Percentiles rank a stretch among this genome's conserved stretches.
These are phyloP conservation scores for Muraenolepis orangiensis DNA, from an alignment of 2,797 vertebrate species.

Conservation along the genomic window DNA sequence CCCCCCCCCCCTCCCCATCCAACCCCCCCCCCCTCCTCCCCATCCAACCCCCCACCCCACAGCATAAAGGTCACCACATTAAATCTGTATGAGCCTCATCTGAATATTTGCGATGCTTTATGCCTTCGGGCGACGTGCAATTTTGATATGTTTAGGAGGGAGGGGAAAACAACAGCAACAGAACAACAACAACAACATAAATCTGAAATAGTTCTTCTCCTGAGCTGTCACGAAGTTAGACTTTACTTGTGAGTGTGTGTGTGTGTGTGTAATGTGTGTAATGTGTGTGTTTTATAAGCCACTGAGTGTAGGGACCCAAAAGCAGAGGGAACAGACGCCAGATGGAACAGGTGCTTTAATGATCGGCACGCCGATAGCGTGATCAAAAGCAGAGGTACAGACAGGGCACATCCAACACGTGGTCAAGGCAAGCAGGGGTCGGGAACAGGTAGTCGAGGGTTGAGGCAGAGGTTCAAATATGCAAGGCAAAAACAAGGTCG, in stretches of 20 bases:
- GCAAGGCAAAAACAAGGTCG: no score
- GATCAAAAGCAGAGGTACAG: no score
- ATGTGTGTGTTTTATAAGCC: no score
- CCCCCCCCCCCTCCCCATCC: no score
- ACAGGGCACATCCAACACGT: no score
- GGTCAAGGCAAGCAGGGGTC: no score
- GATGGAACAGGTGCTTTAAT: no score
- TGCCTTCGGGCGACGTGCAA: neutral
- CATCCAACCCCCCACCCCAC: neutral
- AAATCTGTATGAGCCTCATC: neutral
- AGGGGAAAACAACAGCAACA: neutral
- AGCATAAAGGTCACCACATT: neutral
- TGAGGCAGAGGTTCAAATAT: no score
- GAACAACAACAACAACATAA: neutral
- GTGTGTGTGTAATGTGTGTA: neutral
- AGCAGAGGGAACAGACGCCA: no score
- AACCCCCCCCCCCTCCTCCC: neutral
- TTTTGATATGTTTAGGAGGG: neutral
- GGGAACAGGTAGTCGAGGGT: no score
- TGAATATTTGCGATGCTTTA: neutral
- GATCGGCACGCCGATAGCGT: no score
- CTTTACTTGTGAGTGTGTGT: neutral
- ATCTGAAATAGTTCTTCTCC: neutral
- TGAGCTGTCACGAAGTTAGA: neutral
- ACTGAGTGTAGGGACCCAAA: no score